phyloP scores from a whole-genome alignment of 2,113 vertebrate genomes.

The Salvator merianae region DNA sequence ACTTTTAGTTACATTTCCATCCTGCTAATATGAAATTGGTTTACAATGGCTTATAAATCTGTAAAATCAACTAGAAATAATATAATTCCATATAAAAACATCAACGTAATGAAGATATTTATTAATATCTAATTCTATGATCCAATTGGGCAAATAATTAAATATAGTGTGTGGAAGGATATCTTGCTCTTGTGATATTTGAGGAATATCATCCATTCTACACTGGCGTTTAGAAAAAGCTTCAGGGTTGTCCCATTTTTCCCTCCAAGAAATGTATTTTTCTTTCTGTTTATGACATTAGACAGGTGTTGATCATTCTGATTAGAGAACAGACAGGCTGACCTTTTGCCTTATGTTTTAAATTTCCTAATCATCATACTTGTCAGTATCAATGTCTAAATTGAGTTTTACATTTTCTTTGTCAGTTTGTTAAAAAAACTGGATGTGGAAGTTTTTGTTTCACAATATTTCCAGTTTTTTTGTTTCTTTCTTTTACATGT shows the following conservation, averaged over 20 bases:
- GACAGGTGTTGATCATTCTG: conserved; percentile 4
- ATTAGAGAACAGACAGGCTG: not conserved
- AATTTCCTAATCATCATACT: conserved; percentile 16
- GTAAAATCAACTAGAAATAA: no score
- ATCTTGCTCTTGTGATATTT: conserved; percentile 24
- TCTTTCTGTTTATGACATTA: conserved; percentile 30
- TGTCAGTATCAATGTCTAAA: conserved; percentile 9
- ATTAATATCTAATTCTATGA: not conserved
- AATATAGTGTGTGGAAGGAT: not conserved
- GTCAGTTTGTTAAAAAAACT: not conserved
- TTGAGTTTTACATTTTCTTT: conserved; percentile 5
- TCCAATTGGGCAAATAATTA: not conserved
- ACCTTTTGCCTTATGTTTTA: conserved; percentile 32
- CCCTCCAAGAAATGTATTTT: rapidly evolving
- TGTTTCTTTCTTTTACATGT: not conserved
- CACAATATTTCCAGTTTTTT: not conserved
- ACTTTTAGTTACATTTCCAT: no score
- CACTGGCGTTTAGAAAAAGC: conserved; percentile 17
- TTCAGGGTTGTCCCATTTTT: conserved; percentile 4
- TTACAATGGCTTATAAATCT: no score
- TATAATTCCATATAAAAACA: no score
- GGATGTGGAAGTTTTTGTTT: not conserved
- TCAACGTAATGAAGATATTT: no score
- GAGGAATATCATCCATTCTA: conserved; percentile 31
- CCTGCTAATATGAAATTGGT: no score